Evolutionary conservation across 2,113 vertebrate species (phyloP), one percentile per base, ranked within the genome.

Genomic region (Nesoenas mayeri): DNA sequence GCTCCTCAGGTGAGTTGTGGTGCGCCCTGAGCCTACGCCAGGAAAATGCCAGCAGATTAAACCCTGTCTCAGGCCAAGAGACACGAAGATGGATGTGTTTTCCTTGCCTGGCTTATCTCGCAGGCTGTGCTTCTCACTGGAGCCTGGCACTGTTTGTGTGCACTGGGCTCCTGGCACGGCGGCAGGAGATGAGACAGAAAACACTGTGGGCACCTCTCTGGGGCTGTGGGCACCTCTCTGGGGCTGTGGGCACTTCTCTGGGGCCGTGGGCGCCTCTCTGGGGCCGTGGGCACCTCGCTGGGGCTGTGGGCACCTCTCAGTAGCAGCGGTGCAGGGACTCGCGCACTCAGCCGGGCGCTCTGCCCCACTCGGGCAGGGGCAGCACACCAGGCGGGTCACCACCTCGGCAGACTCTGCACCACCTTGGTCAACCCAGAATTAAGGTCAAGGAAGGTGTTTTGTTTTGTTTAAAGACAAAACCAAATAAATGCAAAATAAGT

Each of bases 21-120:
- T 32, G 79, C 26, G 95, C 88, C 84, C 95, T 92, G 93, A 93
- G 93, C 85, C 71, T 22, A 6, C 3, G 94, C 95, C 96, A 96
- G 95, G 92, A 95, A 97, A 94, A 88, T 56, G 72, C 95, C 85
- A 64, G 93, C 75, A 88, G 95, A 93, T 18, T 75, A 94, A 95
- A 84, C 95, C 53, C 79, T 24, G 0, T 78, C 90, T 56, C 69
- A 81, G 93, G 95, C 95, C 93, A 94, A 86, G 73, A 92, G 82
- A 71, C 79, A 4, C 1, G 75, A 80, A 93, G 95, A 95, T 91
- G 90, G 90, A 94, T 93, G 82, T 96, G 95, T 95, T 94, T 95
- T 90, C 79, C 85, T 84, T 57, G 72, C 64, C 72, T 6, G 31
- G 60, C 85, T 94, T 93, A 94, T 93, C 95, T 88, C 14, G 9